Evolutionary conservation across 2,888 invertebrate species (phyloP), one percentile per base, ranked within the genome.

Genomic region (Himalopsyche japonica): DNA sequence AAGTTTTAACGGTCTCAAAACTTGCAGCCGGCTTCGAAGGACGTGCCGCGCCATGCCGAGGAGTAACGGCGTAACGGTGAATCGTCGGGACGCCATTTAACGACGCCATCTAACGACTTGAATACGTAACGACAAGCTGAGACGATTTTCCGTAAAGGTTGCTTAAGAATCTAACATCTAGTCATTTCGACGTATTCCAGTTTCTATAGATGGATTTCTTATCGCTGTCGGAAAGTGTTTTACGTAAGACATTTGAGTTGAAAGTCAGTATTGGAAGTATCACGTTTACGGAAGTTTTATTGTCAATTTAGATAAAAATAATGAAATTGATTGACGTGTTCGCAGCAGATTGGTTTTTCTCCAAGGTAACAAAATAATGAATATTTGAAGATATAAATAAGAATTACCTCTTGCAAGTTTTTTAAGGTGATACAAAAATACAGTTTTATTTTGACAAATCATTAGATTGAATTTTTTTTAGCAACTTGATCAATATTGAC

Each of bases 1-100:
- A 85, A 86, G 86, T 86, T 86, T 85, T 85, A 85, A 86, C 85
- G 86, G 81, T 57, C 79, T 49, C 79, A 57, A 76, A 83, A 82
- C 47, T 84, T 85, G 85, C 85, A 82, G 20, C 32, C 49, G 24
- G 57, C 57, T 57, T 20, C 57, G 57, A 24, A 57, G 79, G 34
- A 78, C 82, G 77, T 79, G 64, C 48, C 34, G 84, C 80, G 70
- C 64, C 64, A 76, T 47, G 80, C 77, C 82, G 82, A 47, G 76
- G 78, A 37, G 70, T 57, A 83, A 81, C 70, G 76, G 77, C 77
- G 78, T 43, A 70, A 79, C 57, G 82, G 79, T n/a, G 30, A 32
- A 79, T 47, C 82, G 82, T 82, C 77, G 84, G 84, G 81, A 57
- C 79, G 80, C 76, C 81, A 80, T 82, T 86, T 86, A 86, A 86